These are phyloP conservation scores for Malacoraja senta DNA, from an alignment of 2,797 vertebrate genomes.

Conservation along the genomic window DNA sequence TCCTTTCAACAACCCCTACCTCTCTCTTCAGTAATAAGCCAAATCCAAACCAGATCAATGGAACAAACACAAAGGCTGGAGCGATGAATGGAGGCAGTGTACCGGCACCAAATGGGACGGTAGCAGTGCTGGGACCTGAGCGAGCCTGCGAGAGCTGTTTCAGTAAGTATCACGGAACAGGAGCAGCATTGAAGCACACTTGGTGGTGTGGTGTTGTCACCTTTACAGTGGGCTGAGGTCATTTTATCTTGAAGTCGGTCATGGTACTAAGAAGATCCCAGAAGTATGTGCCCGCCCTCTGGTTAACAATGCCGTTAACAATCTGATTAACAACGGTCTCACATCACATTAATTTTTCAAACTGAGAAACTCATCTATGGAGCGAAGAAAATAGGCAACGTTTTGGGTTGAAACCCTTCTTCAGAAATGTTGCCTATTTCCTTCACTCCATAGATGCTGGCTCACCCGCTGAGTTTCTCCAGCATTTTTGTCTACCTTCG, in stretches of 20 bases:
- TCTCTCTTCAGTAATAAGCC: slow-evolving; percentile 81
- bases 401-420: too few species aligned
- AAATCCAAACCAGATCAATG: slow-evolving; percentile 92
- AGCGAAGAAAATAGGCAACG: too few species aligned
- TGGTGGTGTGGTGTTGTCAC: too few species aligned
- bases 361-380: too few species aligned
- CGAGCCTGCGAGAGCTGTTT: slow-evolving; percentile 96
- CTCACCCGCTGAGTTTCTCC: too few species aligned
- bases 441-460: too few species aligned
- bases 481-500: too few species aligned
- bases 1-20: neutral
- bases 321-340: neutral
- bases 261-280: neutral
- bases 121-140: slow-evolving; percentile 69
- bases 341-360: too few species aligned
- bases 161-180: slow-evolving; percentile 66
- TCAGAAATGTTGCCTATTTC: too few species aligned
- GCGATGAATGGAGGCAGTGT: slow-evolving; percentile 79
- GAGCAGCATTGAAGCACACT: slow-evolving; percentile 38
- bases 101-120: slow-evolving; percentile 44
- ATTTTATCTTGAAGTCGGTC: too few species aligned
- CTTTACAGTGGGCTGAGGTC: neutral
- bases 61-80: slow-evolving; percentile 77
- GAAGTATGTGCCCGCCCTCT: neutral
- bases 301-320: neutral